Evolutionary conservation across 2,888 invertebrate genomes (phyloP), one percentile per base, ranked within the genome.

Genomic region (Noctua comes): DNA sequence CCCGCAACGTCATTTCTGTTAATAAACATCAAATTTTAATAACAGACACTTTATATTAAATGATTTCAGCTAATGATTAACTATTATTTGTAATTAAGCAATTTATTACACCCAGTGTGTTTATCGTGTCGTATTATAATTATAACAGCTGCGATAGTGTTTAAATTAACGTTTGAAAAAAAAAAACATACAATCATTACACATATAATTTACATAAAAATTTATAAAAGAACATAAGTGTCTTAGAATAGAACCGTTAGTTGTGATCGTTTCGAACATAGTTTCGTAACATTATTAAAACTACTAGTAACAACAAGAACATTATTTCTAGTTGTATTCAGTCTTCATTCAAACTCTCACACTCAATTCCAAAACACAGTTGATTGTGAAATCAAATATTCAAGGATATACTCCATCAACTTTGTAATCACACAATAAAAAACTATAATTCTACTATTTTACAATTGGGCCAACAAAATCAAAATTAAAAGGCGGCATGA

Each of bases 321-420:
- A 86, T 68, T 81, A 86, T 40, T 90, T 92, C 92, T 95, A 94
- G 82, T 84, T 75, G 87, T 92, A 94, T 91, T 96, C 96, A 96
- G 96, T 96, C 96, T 96, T 96, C 96, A 95, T 93, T 92, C 95
- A 95, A 94, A 93, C 94, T 91, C 91, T 90, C 91, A 90, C 88
- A 81, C 84, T 87, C 88, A 89, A 91, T 87, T 87, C 84, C 83
- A 87, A 86, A 83, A 79, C 82, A 77, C 76, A 79, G 69, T 69
- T 83, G 76, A 84, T 83, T 85, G 62, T 70, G 68, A 80, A 88
- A 86, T 80, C 65, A 86, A 77, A 82, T 75, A 79, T 84, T 85
- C 76, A 70, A 84, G 46, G 73, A 51, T 62, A 77, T 79, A 88
- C 77, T 76, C 84, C 84, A 64, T 86, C 79, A 80, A 83, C 83